Percentiles rank a stretch among this genome's conserved stretches.
Conservation (phyloP, 92 coral and sea anemone species). For the Phenganax subtilis region DNA sequence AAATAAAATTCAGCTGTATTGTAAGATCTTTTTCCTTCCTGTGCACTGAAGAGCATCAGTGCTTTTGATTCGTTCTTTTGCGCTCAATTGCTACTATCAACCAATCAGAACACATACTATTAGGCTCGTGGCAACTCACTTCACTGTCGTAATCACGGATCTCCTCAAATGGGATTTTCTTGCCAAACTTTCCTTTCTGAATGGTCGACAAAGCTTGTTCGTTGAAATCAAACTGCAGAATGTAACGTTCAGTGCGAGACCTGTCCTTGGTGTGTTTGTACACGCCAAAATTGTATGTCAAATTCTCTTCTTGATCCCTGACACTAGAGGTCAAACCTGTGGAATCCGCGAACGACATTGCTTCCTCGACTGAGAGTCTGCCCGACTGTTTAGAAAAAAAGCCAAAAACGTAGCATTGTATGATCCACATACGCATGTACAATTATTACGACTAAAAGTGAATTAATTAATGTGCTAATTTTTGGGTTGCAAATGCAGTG, state of each 20-base stretch:
- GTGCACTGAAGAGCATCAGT: too few species aligned
- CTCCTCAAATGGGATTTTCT: slow-evolving; percentile 71
- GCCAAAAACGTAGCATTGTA: neutral
- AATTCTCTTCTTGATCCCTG: slow-evolving; percentile 61
- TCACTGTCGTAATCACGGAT: slow-evolving; percentile 91
- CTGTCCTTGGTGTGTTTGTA: slow-evolving; percentile 83
- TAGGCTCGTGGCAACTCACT: slow-evolving; percentile 50
- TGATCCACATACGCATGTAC: too few species aligned
- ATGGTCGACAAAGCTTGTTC: slow-evolving; percentile 86
- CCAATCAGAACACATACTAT: too few species aligned
- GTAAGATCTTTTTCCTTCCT: too few species aligned
- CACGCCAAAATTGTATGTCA: slow-evolving; percentile 90
- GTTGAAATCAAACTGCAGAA: slow-evolving; percentile 91
- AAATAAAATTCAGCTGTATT: neutral
- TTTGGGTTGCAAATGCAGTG: too few species aligned
- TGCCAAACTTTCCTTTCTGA: slow-evolving; percentile 82
- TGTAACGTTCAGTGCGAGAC: slow-evolving; percentile 71
- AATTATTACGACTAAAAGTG: too few species aligned
- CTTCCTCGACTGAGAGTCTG: slow-evolving; percentile 76
- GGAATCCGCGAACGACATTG: slow-evolving; percentile 83
- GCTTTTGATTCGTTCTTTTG: too few species aligned
- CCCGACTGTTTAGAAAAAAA: slow-evolving; percentile 56
- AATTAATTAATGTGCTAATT: too few species aligned
- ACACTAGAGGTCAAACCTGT: slow-evolving; percentile 60
- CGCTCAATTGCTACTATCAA: too few species aligned